Conservation (phyloP, 2,113 vertebrate species). For the Galemys pyrenaicus region DNA sequence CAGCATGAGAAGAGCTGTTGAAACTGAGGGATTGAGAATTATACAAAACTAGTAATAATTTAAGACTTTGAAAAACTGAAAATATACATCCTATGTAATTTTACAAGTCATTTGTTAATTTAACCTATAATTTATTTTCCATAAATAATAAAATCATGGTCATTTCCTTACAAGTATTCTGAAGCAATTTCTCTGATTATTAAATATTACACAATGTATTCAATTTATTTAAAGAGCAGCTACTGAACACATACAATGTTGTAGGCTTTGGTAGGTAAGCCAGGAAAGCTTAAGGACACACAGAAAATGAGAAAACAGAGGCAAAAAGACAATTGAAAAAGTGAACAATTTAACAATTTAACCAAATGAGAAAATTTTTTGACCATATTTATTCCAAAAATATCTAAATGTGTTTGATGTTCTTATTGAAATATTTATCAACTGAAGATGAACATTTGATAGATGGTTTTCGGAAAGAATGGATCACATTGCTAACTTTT, state of each 20-base stretch:
- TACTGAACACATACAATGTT: neutral
- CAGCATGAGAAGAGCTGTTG: neutral
- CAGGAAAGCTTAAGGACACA: neutral
- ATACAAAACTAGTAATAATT: neutral
- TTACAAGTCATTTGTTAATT: neutral
- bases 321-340: neutral
- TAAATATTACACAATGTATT: neutral
- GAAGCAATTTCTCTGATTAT: neutral
- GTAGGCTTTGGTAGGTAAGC: neutral
- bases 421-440: neutral
- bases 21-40: neutral
- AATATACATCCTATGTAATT: neutral
- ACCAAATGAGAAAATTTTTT: neutral
- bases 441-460: neutral
- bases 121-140: neutral
- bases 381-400: neutral
- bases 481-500: neutral
- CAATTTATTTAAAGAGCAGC: neutral
- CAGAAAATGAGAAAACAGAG: neutral
- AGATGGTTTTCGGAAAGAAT: neutral
- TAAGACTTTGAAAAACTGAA: no score
- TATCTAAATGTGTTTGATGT: neutral
- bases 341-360: neutral
- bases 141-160: neutral
- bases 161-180: neutral